Base-by-base conservation (phyloP, 2,113 vertebrate genomes). In the Chaetops frenatus region DNA sequence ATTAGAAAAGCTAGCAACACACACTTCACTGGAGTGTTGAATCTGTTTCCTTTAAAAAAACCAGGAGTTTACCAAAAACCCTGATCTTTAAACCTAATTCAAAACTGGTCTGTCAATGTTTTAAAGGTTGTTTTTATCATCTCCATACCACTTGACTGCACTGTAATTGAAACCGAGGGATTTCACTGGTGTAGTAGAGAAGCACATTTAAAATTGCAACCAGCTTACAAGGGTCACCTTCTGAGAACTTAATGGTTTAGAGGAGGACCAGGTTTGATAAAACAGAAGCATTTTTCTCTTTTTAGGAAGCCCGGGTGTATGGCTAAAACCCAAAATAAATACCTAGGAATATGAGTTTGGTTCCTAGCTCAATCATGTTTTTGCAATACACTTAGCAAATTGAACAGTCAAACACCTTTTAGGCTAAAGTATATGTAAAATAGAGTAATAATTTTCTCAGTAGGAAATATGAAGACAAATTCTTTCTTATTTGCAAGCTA, bases 31-130 rank as follows among this genome's bases (percentile, higher is more conserved):
- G 7, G 4, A 28, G 3, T 12, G 11, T 15, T 38, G 11, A 54
- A 31, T 54, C 4, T 10, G 4, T 44, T 61, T 61, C 10, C 33
- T 66, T 53, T 66, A 15, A 22, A 3, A 60, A 87, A 73, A 80
- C 0, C 4, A 73, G 69, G 10, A 56, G 3, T 15, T 64, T 64
- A 48, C 7, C 0, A 27, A 38, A 42, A 36, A 60, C 20, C 0
- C 1, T 36, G 8, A 64, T 44, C 12, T 64, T 79, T 35, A 71
- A 78, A 23, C 23, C 8, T n/a, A 35, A 14, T 61, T 70, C 4
- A 71, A 18, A 71, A 71, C 6, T 17, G 15, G 0, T 19, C 25
- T 24, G 1, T 45, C 23, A 47, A 17, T 44, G 25, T 38, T 65
- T 42, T 60, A 33, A 64, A 33, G 4, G 3, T 15, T 9, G 0